Conservation (phyloP, 2,113 vertebrate genomes). For the Hepsetus odoe region DNA sequence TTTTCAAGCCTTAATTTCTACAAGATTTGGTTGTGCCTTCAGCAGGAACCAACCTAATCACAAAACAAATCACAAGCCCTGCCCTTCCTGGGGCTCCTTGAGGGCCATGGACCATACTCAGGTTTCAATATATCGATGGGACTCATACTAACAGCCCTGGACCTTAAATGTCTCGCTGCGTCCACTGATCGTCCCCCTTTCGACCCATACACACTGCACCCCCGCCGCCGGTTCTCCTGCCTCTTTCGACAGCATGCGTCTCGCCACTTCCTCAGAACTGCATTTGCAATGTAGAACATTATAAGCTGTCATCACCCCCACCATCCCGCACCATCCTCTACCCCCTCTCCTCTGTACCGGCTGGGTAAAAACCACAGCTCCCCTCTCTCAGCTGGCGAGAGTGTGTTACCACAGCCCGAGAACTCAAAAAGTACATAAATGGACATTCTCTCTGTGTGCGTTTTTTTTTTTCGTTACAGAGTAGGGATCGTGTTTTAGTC, state of each 20-base stretch:
- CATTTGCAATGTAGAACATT: conserved; percentile 43
- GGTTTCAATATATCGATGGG: too few relatives aligned
- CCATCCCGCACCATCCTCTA: background rate
- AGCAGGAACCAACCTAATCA: too few relatives aligned
- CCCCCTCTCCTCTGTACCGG: conserved; percentile 23
- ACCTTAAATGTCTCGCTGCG: background rate
- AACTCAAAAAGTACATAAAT: conserved; percentile 35
- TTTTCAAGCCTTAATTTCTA: too few relatives aligned
- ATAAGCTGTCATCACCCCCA: conserved; percentile 48
- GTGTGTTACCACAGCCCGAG: conserved; percentile 28
- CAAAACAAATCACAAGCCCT: too few relatives aligned
- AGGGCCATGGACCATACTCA: too few relatives aligned
- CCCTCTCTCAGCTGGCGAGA: conserved; percentile 40
- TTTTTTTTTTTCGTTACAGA: conserved; percentile 20
- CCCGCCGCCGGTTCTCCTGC: too few relatives aligned
- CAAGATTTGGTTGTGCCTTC: too few relatives aligned
- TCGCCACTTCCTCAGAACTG: conserved; percentile 22
- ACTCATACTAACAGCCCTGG: too few relatives aligned
- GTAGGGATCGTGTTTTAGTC: conserved; percentile 12
- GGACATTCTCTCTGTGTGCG: conserved; percentile 46
- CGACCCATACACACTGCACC: too few relatives aligned
- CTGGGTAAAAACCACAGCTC: conserved; percentile 42
- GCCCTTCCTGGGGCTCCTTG: too few relatives aligned
- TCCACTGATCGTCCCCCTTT: background rate
- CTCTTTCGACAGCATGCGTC: conserved; percentile 1